A percentile compares a stretch with the other conserved stretches of the same genome.
These are phyloP conservation scores for Thinocorus orbignyianus DNA, from an alignment of 2,113 vertebrate genomes.

Conservation along the genomic window DNA sequence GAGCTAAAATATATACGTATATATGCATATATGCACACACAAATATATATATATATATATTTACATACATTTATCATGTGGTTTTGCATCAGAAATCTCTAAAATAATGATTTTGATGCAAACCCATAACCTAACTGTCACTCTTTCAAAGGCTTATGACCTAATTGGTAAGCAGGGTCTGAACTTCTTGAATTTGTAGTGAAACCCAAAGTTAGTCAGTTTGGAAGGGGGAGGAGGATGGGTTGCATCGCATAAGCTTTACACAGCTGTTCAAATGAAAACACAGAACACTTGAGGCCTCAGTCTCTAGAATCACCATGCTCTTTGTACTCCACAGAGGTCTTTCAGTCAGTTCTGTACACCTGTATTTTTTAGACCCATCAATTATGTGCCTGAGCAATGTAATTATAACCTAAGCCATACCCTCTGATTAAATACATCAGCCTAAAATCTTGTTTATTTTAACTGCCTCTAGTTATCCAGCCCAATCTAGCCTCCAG, in stretches of 20 bases:
- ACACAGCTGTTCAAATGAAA: slow-evolving; percentile 60
- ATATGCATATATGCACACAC: background rate
- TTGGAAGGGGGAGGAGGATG: background rate
- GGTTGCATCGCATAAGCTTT: background rate
- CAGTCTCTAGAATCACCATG: slow-evolving; percentile 41
- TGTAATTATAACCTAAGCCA: slow-evolving; percentile 67
- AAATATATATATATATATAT: background rate
- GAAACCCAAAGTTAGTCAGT: background rate
- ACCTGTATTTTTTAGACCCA: slow-evolving; percentile 66
- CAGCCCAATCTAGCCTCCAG: slow-evolving; percentile 20
- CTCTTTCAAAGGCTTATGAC: background rate
- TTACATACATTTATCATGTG: background rate
- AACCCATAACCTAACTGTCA: background rate
- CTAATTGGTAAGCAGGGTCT: background rate
- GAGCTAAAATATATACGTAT: background rate
- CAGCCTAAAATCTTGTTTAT: slow-evolving; percentile 67
- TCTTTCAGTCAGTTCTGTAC: slow-evolving; percentile 50
- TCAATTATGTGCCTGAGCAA: slow-evolving; percentile 69
- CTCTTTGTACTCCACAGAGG: slow-evolving; percentile 60
- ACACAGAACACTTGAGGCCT: slow-evolving; percentile 55
- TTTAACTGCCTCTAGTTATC: slow-evolving; percentile 66
- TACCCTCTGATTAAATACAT: slow-evolving; percentile 64
- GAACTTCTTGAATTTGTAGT: background rate
- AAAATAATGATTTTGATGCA: background rate
- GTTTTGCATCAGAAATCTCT: background rate